Conservation (phyloP, 2,888 invertebrate genomes). For the Mesorhabditis sp. region DNA sequence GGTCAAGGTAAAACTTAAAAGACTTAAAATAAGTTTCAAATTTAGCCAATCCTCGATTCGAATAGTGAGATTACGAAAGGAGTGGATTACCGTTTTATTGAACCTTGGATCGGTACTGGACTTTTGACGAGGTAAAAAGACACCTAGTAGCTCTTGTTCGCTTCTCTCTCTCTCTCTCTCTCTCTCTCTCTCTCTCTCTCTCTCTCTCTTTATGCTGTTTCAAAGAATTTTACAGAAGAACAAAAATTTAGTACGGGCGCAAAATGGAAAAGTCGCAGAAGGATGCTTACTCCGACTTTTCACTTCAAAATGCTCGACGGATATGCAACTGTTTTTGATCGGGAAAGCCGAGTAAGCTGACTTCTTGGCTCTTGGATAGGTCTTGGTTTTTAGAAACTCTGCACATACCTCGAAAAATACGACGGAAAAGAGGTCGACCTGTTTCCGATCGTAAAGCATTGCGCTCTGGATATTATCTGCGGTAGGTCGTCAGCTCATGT, state of each 20-base stretch:
- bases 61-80: not conserved
- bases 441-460: constrained; percentile 60
- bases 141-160: too few relatives aligned
- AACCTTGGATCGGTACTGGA: constrained; percentile 6
- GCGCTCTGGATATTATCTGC: constrained; percentile 60
- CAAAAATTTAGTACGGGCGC: constrained; percentile 56
- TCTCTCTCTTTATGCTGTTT: too few relatives aligned
- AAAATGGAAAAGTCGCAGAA: constrained; percentile 60
- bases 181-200: too few relatives aligned
- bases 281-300: constrained; percentile 62
- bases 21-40: not conserved
- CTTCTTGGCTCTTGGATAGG: constrained; percentile 8
- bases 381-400: constrained; percentile 34
- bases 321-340: constrained; percentile 48
- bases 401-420: constrained; percentile 44
- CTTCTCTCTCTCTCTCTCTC: too few relatives aligned
- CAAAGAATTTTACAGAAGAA: too few relatives aligned
- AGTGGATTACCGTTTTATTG: not conserved
- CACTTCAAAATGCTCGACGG: constrained; percentile 62
- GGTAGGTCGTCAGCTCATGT: constrained; percentile 9
- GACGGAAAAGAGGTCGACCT: constrained; percentile 57
- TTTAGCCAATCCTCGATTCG: not conserved
- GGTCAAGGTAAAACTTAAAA: not conserved
- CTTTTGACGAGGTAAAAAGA: not conserved
- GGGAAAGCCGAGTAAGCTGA: constrained; percentile 1